Evolutionary conservation across 2,797 vertebrate species (phyloP).

Genomic region (Sebastiscus albofasciatus): DNA sequence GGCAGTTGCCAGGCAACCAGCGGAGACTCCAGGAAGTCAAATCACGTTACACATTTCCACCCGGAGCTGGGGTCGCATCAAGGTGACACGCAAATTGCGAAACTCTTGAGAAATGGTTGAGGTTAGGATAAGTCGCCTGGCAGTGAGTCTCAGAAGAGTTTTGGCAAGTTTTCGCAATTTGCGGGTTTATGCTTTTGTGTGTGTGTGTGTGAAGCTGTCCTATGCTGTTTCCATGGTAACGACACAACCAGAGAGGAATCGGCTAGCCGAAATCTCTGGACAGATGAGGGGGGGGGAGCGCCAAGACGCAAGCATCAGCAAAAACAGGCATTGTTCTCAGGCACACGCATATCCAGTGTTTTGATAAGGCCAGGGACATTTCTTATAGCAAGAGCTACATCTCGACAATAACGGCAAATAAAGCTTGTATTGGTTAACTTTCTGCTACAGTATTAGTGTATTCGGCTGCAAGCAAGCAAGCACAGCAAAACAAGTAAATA

Average conservation of each 20-base stretch:
- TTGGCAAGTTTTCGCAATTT: too few species aligned
- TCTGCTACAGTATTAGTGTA: background rate
- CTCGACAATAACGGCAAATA: background rate
- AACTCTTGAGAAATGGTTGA: too few species aligned
- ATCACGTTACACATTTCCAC: too few species aligned
- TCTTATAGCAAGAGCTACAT: background rate
- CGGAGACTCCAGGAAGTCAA: too few species aligned
- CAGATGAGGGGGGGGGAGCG: background rate
- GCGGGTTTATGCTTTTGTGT: background rate
- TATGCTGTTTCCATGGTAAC: constrained; percentile 63
- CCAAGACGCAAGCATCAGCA: background rate
- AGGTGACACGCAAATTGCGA: too few species aligned
- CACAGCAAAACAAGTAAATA: background rate
- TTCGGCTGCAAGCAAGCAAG: background rate
- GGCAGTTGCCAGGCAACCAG: too few species aligned
- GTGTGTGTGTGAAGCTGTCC: background rate
- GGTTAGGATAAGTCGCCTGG: too few species aligned
- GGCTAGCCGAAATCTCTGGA: background rate
- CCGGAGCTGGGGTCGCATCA: too few species aligned
- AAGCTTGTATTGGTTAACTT: background rate
- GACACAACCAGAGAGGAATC: constrained; percentile 6
- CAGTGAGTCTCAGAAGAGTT: too few species aligned
- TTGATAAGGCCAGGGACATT: background rate
- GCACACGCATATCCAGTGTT: background rate
- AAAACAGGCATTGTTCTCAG: background rate